These are phyloP conservation scores for Calliphora vomitoria DNA, from an alignment of 2,888 invertebrate genomes.

Conservation along the genomic window DNA sequence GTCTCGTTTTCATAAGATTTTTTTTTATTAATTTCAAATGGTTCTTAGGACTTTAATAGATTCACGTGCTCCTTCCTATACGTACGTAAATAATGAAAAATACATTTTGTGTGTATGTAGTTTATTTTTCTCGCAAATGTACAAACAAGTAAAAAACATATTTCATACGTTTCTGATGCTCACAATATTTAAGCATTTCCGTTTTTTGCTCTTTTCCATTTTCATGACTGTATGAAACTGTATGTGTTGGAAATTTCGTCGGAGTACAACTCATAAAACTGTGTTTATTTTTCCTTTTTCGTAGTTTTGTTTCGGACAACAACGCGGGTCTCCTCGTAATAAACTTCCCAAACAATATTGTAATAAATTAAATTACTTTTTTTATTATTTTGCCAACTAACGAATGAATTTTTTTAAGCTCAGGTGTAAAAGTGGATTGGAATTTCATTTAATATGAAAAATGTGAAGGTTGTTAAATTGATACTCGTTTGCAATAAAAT, in stretches of 20 bases:
- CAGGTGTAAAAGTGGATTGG: constrained; percentile 66
- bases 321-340: constrained; percentile 34
- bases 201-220: background rate
- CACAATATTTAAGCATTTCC: constrained; percentile 17
- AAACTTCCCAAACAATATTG: constrained; percentile 62
- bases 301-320: constrained; percentile 24
- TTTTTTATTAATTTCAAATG: background rate
- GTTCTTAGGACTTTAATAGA: background rate
- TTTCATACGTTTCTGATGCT: constrained; percentile 16
- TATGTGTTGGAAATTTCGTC: constrained; percentile 47
- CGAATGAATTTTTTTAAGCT: constrained; percentile 55
- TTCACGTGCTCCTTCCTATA: background rate
- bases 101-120: background rate
- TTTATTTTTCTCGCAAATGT: background rate
- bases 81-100: background rate
- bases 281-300: constrained; percentile 27
- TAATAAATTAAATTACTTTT: constrained; percentile 69
- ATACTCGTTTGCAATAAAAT: constrained; percentile 53
- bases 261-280: constrained; percentile 56
- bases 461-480: constrained; percentile 61
- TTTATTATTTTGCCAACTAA: constrained; percentile 46
- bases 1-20: too few relatives aligned
- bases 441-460: constrained; percentile 55
- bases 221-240: constrained; percentile 9
- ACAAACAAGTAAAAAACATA: constrained; percentile 10